Evolutionary conservation across 2,888 invertebrate genomes (phyloP).

Genomic region (Helicoverpa assulta): DNA sequence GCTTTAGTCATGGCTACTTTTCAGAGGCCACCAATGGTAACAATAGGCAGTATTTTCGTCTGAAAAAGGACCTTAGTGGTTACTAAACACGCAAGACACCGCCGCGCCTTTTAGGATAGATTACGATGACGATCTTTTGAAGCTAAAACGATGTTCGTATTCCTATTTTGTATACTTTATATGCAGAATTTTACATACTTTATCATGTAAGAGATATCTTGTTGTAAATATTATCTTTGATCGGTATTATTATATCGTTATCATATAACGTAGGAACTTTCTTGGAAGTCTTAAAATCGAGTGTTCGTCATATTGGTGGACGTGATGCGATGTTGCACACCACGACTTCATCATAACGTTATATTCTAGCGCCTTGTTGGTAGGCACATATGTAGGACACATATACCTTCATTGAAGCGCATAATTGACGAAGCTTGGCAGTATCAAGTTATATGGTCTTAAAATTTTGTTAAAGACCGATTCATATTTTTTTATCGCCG

Average conservation of each 20-base stretch:
- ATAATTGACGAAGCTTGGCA: constrained; percentile 3
- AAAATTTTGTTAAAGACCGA: constrained; percentile 32
- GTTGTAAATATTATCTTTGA: constrained; percentile 42
- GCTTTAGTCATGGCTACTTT: constrained; percentile 39
- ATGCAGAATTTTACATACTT: constrained; percentile 18
- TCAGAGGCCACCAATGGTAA: constrained; percentile 43
- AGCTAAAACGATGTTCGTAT: not conserved
- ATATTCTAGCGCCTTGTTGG: constrained; percentile 70
- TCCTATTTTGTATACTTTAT: not conserved
- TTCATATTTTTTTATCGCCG: constrained; percentile 46
- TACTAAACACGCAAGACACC: constrained; percentile 7
- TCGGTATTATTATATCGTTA: constrained; percentile 13
- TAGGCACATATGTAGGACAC: constrained; percentile 52
- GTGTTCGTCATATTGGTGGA: constrained; percentile 64
- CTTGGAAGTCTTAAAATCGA: constrained; percentile 23
- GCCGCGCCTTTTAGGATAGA: constrained; percentile 8
- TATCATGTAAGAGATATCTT: constrained; percentile 13
- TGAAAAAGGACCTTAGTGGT: constrained; percentile 41
- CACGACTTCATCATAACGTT: constrained; percentile 66
- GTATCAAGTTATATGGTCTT: constrained; percentile 3
- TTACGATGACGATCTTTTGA: not conserved
- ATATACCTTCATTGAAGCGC: constrained; percentile 63
- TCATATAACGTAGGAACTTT: constrained; percentile 22
- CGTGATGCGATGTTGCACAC: constrained; percentile 52
- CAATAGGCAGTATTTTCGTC: constrained; percentile 54